Evolutionary conservation across 2,113 vertebrate genomes (phyloP).

Genomic region (cat (Felis catus)): DNA sequence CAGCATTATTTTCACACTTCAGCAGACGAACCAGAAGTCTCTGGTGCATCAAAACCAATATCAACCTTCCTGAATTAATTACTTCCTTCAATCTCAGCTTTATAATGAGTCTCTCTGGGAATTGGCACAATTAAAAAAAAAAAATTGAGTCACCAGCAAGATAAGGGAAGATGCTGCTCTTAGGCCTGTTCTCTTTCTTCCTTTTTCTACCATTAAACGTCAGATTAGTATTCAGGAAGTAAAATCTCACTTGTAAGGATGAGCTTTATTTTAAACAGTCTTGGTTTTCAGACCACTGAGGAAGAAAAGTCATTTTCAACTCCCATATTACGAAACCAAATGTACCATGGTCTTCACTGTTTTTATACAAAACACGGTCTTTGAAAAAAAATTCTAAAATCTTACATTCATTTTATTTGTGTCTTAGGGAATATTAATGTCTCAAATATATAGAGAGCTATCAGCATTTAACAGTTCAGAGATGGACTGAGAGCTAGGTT

Average conservation of each 20-base stretch:
- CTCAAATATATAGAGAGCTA: neutral
- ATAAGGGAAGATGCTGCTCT: neutral
- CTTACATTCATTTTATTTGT: neutral
- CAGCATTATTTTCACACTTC: conserved; percentile 76
- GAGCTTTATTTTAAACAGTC: conserved; percentile 40
- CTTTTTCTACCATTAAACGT: conserved; percentile 7
- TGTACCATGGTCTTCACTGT: neutral
- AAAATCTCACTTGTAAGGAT: conserved; percentile 41
- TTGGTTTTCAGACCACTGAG: conserved; percentile 31
- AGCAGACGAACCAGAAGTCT: conserved; percentile 77
- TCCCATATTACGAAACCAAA: conserved; percentile 3
- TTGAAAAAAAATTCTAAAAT: neutral
- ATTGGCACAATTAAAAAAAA: conserved; percentile 77
- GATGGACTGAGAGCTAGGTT: neutral
- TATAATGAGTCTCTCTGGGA: conserved; percentile 88
- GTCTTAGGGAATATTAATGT: neutral
- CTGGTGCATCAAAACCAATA: conserved; percentile 86
- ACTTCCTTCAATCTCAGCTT: conserved; percentile 83
- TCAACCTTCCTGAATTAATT: conserved; percentile 87
- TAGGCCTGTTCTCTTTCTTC: conserved; percentile 11
- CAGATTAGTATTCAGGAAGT: conserved; percentile 45
- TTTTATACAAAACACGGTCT: neutral
- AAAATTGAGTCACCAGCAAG: conserved; percentile 37
- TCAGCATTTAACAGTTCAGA: neutral
- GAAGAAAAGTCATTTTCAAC: conserved; percentile 45